A percentile compares a stretch with the other conserved stretches of the same genome.
These are phyloP conservation scores for Periparus ater DNA, from an alignment of 2,797 vertebrate genomes.

Conservation along the genomic window DNA sequence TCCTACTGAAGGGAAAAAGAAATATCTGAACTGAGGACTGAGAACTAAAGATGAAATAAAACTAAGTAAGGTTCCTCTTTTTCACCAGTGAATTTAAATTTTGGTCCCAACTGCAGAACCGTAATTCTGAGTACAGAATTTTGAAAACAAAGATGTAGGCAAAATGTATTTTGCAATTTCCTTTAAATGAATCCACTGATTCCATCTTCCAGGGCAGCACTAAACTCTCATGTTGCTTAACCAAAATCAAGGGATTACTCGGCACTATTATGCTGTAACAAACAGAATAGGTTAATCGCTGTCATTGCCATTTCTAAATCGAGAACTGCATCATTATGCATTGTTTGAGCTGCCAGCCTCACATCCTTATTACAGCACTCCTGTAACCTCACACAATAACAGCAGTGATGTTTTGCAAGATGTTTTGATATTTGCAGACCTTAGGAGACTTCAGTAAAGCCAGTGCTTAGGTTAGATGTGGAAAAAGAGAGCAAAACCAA, in stretches of 20 bases:
- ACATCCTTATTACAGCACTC: background rate
- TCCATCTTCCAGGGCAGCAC: background rate
- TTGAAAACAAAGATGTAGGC: background rate
- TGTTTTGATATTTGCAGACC: constrained; percentile 33
- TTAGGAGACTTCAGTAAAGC: constrained; percentile 42
- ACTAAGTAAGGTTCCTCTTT: background rate
- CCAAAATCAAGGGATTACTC: constrained; percentile 20
- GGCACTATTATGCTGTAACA: constrained; percentile 28
- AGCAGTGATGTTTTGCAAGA: constrained; percentile 18
- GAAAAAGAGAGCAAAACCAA: background rate
- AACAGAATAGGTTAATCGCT: constrained; percentile 57
- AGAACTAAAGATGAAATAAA: background rate
- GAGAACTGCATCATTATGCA: constrained; percentile 3
- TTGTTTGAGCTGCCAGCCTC: constrained; percentile 17
- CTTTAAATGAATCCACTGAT: background rate
- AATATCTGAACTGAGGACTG: background rate
- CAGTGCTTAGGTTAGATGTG: background rate
- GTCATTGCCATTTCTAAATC: constrained; percentile 16
- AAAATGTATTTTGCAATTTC: background rate
- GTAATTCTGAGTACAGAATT: background rate
- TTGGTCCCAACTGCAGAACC: background rate
- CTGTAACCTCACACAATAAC: constrained; percentile 24
- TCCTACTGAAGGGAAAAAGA: background rate
- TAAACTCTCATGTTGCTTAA: background rate
- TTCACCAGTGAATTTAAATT: background rate